Evolutionary conservation across 2,888 invertebrate species (phyloP).

Genomic region (Mechanitis mazaeus): DNA sequence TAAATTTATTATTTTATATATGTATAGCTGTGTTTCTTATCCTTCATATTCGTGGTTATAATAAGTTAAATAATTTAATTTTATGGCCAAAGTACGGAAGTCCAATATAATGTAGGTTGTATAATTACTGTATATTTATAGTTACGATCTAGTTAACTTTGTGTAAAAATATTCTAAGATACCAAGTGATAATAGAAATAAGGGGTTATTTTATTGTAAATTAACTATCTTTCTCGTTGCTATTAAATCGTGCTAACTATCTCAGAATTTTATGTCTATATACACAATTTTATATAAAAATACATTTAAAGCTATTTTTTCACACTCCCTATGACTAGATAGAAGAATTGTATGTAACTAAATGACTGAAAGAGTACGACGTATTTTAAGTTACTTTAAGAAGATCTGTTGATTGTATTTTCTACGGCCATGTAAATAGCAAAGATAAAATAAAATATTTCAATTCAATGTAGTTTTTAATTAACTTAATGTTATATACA

Average conservation of each 20-base stretch:
- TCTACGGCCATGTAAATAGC: constrained; percentile 74
- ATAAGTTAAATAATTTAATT: constrained; percentile 29
- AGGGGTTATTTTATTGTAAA: constrained; percentile 58
- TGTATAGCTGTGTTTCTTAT: constrained; percentile 10
- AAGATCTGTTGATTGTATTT: constrained; percentile 64
- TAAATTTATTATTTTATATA: constrained; percentile 10
- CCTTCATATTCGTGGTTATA: constrained; percentile 8
- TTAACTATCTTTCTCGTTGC: constrained; percentile 48
- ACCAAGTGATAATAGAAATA: constrained; percentile 74
- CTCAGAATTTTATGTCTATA: constrained; percentile 47
- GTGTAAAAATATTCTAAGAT: constrained; percentile 59
- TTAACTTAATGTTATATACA: neutral
- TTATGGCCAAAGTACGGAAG: constrained; percentile 72
- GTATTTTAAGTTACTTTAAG: constrained; percentile 69
- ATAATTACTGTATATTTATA: constrained; percentile 60
- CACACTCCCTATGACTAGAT: constrained; percentile 54
- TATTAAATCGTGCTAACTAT: constrained; percentile 56
- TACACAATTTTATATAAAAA: constrained; percentile 34
- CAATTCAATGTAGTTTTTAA: constrained; percentile 33
- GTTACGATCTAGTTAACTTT: constrained; percentile 34
- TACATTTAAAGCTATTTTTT: constrained; percentile 56
- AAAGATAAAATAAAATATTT: constrained; percentile 55
- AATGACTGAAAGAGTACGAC: constrained; percentile 66
- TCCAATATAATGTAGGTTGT: constrained; percentile 66
- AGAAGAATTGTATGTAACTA: constrained; percentile 45